These are phyloP conservation scores for Ectropis crepuscularia DNA, from an alignment of 2,888 invertebrate genomes.

Conservation along the genomic window DNA sequence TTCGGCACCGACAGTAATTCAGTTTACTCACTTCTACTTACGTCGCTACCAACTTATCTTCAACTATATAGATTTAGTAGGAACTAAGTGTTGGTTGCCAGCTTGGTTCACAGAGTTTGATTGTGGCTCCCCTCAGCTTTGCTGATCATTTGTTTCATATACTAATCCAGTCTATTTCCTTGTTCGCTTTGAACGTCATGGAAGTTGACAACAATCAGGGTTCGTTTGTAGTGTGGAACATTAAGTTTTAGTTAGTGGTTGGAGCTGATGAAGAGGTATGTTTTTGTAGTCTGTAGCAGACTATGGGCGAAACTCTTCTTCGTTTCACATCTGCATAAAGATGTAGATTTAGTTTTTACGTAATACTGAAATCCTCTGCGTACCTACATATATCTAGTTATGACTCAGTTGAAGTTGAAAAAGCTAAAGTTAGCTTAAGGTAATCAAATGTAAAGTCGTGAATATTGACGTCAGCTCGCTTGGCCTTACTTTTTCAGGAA, in stretches of 20 bases:
- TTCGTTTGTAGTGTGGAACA: constrained; percentile 13
- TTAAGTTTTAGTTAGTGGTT: constrained; percentile 7
- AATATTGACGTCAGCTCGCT: too few relatives aligned
- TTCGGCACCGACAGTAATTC: constrained; percentile 28
- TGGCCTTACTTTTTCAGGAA: too few relatives aligned
- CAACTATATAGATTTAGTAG: not conserved
- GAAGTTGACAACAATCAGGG: constrained; percentile 21
- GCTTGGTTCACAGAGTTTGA: not conserved
- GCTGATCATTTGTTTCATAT: not conserved
- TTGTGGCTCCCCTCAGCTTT: not conserved
- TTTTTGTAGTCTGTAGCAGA: not conserved
- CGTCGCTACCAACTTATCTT: not conserved
- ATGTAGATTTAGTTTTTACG: too few relatives aligned
- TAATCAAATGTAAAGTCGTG: too few relatives aligned
- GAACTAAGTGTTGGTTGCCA: not conserved
- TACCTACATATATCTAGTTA: too few relatives aligned
- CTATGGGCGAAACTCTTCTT: not conserved
- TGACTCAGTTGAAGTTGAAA: too few relatives aligned
- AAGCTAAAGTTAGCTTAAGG: too few relatives aligned
- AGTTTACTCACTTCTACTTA: constrained; percentile 18
- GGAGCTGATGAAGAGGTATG: constrained; percentile 1
- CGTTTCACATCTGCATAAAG: not conserved
- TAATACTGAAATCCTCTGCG: too few relatives aligned
- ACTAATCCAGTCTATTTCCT: constrained; percentile 19
- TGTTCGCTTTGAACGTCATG: constrained; percentile 24